Evolutionary conservation across 2,888 invertebrate genomes (phyloP).

Genomic region (Eurytoma adleriae): DNA sequence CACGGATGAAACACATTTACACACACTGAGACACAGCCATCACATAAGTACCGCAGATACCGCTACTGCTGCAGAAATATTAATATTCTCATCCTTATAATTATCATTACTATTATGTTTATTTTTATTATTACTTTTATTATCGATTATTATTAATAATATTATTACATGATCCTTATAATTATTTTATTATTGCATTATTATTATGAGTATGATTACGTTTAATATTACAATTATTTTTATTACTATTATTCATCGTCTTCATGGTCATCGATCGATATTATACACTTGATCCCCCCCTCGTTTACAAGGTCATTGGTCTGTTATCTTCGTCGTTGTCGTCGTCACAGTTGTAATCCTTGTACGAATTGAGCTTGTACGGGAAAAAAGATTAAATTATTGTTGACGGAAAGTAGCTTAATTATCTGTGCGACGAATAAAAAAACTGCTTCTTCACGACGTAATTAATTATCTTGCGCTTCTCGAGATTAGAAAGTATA

Average conservation of each 20-base stretch:
- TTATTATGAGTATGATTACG: slow-evolving; percentile 13
- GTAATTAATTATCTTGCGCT: slow-evolving; percentile 53
- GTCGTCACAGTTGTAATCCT: slow-evolving; percentile 43
- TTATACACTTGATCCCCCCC: slow-evolving; percentile 45
- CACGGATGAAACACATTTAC: background rate
- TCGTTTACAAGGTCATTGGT: slow-evolving; percentile 57
- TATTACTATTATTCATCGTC: slow-evolving; percentile 61
- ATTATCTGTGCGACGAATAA: slow-evolving; percentile 53
- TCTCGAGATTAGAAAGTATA: slow-evolving; percentile 55
- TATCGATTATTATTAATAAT: slow-evolving; percentile 20
- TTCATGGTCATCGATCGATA: slow-evolving; percentile 49
- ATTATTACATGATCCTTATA: slow-evolving; percentile 27
- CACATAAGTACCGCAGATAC: slow-evolving; percentile 55
- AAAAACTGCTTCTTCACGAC: slow-evolving; percentile 50
- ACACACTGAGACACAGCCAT: slow-evolving; percentile 34
- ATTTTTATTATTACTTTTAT: slow-evolving; percentile 40
- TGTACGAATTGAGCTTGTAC: slow-evolving; percentile 32
- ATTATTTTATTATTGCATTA: slow-evolving; percentile 23
- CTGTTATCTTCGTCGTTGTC: slow-evolving; percentile 53
- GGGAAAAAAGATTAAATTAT: slow-evolving; percentile 29
- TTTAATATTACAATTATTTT: slow-evolving; percentile 46
- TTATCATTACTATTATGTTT: slow-evolving; percentile 29
- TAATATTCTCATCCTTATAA: slow-evolving; percentile 58
- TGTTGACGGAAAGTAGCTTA: slow-evolving; percentile 56
- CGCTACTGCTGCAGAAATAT: slow-evolving; percentile 58